phyloP scores from a whole-genome alignment of 2,113 vertebrate genomes.

The Brienomyrus longianalis region DNA sequence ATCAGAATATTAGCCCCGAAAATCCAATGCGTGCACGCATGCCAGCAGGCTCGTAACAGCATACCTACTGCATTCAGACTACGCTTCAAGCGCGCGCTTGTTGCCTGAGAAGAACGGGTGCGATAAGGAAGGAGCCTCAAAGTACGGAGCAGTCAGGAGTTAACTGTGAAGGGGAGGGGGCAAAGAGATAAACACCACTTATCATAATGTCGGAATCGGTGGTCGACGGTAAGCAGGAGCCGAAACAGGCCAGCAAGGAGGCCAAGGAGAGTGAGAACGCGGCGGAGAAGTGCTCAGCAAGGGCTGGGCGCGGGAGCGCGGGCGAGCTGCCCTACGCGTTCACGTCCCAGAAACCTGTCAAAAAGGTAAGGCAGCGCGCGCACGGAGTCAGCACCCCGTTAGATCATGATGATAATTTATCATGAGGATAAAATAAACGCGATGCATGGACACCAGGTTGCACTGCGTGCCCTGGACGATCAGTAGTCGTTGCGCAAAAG shows the following conservation, averaged over 20 bases:
- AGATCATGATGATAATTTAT: not conserved
- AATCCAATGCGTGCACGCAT: not conserved
- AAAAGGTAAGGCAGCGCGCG: slow-evolving; percentile 49
- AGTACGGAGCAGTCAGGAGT: not conserved
- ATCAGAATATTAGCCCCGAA: not conserved
- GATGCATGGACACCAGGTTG: not conserved
- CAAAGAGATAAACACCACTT: not conserved
- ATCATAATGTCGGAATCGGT: slow-evolving; percentile 21
- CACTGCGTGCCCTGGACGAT: not conserved
- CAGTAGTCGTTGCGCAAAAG: not conserved
- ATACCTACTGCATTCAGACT: not conserved
- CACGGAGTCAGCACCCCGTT: not conserved
- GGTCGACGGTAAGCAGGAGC: slow-evolving; percentile 48
- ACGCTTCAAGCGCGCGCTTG: not conserved
- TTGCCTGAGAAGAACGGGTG: not conserved
- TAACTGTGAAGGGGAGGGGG: not conserved
- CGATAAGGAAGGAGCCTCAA: slow-evolving; percentile 4
- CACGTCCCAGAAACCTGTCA: slow-evolving; percentile 59
- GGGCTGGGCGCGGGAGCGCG: slow-evolving; percentile 57
- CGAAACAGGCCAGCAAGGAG: slow-evolving; percentile 62
- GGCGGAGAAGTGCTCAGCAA: slow-evolving; percentile 61
- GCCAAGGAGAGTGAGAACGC: slow-evolving; percentile 64
- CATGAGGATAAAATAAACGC: not conserved
- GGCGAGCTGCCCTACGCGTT: slow-evolving; percentile 56
- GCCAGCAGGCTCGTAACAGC: not conserved